A percentile compares a stretch with the other conserved stretches of the same genome.
These are phyloP conservation scores for Caenorhabditis sp. DNA, from an alignment of 2,888 invertebrate species.

Conservation along the genomic window DNA sequence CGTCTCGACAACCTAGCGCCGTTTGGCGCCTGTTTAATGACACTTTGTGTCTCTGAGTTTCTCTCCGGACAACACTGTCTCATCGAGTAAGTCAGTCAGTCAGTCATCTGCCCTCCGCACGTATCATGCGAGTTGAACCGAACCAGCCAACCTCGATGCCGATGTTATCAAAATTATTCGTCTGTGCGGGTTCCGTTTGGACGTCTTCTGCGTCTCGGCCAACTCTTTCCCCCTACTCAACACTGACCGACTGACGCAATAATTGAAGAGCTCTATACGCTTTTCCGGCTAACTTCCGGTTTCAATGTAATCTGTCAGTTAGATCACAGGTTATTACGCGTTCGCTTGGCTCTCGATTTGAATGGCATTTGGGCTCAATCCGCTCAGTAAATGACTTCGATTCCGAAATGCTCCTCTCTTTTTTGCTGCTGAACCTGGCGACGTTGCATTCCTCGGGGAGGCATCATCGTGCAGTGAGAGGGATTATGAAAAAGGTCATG, in stretches of 20 bases:
- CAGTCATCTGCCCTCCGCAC: conserved; percentile 49
- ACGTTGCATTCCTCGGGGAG: conserved; percentile 10
- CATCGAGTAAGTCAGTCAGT: conserved; percentile 32
- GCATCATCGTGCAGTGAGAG: background rate
- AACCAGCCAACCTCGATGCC: conserved; percentile 23
- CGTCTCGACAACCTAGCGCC: conserved; percentile 25
- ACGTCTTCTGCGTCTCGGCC: conserved; percentile 37
- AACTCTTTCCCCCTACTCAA: background rate
- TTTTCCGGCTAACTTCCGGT: conserved; percentile 39
- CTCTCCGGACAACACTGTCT: conserved; percentile 5
- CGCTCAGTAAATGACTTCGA: background rate
- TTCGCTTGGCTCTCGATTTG: too few relatives aligned
- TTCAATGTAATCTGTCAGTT: conserved; percentile 7
- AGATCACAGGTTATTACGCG: conserved; percentile 17
- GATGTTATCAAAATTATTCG: conserved; percentile 49
- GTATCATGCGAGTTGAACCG: conserved; percentile 49
- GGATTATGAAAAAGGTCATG: conserved; percentile 16
- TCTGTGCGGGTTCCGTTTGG: conserved; percentile 25
- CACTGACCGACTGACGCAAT: conserved; percentile 38
- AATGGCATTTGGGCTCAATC: too few relatives aligned
- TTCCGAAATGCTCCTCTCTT: background rate
- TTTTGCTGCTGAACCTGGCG: conserved; percentile 17
- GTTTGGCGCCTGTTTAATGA: conserved; percentile 47
- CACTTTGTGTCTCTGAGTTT: conserved; percentile 27
- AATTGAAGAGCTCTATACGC: conserved; percentile 24